Evolutionary conservation across 2,888 invertebrate genomes (phyloP), one percentile per base, ranked within the genome.

Genomic region (Nomada fucata): DNA sequence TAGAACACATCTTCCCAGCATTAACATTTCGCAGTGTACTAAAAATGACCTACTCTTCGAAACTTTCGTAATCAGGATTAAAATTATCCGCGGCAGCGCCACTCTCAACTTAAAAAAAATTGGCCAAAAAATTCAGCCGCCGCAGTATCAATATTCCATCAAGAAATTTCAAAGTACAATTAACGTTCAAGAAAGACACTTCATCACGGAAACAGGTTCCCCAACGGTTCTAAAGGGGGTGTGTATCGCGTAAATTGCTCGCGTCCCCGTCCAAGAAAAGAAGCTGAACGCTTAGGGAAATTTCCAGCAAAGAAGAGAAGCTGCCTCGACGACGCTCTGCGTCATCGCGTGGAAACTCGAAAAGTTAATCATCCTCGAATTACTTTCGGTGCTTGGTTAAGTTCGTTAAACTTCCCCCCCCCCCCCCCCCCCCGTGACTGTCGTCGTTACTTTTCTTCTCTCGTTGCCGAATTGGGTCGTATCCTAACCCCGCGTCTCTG

Each of bases 331-430:
- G 44, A 67, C 61, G 50, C 67, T 71, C 67, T 67, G 50, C 68
- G 57, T 72, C 77, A 77, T 52, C 77, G 52, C 63, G 59, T 11
- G 23, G 81, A 64, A 81, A 78, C 78, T 78, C 55, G 72, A 59
- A 68, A 76, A 80, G 72, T 80, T 82, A 76, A 76, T 79, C 76
- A 72, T 72, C 69, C 67, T 52, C 68, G 72, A 73, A 72, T 76
- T 75, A 76, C 72, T 61, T 71, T 55, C 72, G 36, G 60, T 67
- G 53, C 61, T 81, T 60, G 53, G 63, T 44, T 9, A 65, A 76
- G 57, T 76, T 76, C 79, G 69, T 73, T 61, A 82, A 82, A 47
- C 80, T 80, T 76, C 76, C 70, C 50, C 42, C 36, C 20, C n/a
- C 70, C 50, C 42, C 36, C 20, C n/a, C 23, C 23, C 4, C 7